Conservation (phyloP, 1,140 invertebrate genomes). For the Papilio glaucus region DNA sequence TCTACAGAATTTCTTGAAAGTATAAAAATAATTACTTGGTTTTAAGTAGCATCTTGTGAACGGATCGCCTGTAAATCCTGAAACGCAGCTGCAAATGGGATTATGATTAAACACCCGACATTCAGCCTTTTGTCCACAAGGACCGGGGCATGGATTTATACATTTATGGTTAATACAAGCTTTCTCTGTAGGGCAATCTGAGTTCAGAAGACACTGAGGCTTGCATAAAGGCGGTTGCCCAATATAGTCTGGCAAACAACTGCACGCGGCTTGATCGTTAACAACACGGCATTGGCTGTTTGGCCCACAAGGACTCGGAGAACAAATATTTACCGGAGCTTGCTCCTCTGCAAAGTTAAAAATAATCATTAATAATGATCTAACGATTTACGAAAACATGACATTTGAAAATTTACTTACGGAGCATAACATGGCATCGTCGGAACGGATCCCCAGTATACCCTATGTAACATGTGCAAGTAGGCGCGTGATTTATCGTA, state of each 20-base stretch:
- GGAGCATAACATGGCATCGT: constrained; percentile 77
- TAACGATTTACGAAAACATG: constrained; percentile 2
- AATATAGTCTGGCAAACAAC: constrained; percentile 85
- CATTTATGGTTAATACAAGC: constrained; percentile 88
- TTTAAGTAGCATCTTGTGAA: constrained; percentile 84
- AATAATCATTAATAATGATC: background rate
- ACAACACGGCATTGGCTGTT: constrained; percentile 86
- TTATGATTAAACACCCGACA: constrained; percentile 87
- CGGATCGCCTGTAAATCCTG: constrained; percentile 83
- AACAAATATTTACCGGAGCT: constrained; percentile 84
- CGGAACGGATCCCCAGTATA: constrained; percentile 87
- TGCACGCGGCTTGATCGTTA: constrained; percentile 84
- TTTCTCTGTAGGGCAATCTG: constrained; percentile 85
- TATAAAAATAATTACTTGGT: constrained; percentile 82
- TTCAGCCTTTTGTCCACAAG: constrained; percentile 86
- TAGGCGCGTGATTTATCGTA: constrained; percentile 86
- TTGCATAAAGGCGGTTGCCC: constrained; percentile 86
- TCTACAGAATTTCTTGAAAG: constrained; percentile 11
- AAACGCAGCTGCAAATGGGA: constrained; percentile 84
- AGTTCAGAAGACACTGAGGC: constrained; percentile 86
- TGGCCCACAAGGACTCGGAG: constrained; percentile 87
- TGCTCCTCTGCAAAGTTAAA: constrained; percentile 76
- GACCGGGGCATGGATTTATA: constrained; percentile 86
- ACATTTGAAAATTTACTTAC: constrained; percentile 76
- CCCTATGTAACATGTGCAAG: constrained; percentile 85